A percentile compares a stretch with the other conserved stretches of the same genome.
phyloP scores from a whole-genome alignment of 1,140 invertebrate genomes.

The Agraylea sexmaculata region DNA sequence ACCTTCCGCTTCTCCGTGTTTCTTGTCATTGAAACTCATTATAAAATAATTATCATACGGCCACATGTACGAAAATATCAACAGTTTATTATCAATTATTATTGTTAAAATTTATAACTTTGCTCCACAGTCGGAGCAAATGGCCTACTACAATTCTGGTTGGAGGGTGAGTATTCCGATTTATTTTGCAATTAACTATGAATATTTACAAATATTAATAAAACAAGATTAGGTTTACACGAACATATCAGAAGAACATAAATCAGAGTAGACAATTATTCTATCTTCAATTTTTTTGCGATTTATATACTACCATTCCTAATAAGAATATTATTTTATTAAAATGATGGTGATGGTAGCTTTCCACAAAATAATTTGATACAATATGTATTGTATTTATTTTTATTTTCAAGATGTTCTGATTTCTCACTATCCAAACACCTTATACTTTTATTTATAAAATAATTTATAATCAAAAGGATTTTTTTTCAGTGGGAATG shows the following conservation, averaged over 20 bases:
- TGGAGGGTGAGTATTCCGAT: neutral
- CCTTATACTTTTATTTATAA: neutral
- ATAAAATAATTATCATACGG: too few relatives aligned
- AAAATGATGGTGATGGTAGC: neutral
- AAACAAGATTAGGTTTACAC: too few relatives aligned
- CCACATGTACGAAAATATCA: too few relatives aligned
- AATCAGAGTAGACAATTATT: neutral
- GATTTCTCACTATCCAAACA: neutral
- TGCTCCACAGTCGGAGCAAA: neutral
- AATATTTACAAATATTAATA: neutral
- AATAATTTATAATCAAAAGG: neutral
- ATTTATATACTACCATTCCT: constrained; percentile 1
- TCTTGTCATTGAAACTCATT: too few relatives aligned
- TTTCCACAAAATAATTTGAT: neutral
- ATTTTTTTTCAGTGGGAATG: neutral
- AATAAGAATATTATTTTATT: neutral
- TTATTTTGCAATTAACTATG: neutral
- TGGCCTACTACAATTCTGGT: constrained; percentile 3
- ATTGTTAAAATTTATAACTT: too few relatives aligned
- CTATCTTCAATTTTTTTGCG: neutral
- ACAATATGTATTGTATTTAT: neutral
- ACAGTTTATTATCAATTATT: too few relatives aligned
- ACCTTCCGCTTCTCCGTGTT: too few relatives aligned
- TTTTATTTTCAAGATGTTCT: neutral
- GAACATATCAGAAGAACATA: neutral